Base-by-base conservation (phyloP, 1,140 invertebrate genomes). In the Euwallacea fornicatus region DNA sequence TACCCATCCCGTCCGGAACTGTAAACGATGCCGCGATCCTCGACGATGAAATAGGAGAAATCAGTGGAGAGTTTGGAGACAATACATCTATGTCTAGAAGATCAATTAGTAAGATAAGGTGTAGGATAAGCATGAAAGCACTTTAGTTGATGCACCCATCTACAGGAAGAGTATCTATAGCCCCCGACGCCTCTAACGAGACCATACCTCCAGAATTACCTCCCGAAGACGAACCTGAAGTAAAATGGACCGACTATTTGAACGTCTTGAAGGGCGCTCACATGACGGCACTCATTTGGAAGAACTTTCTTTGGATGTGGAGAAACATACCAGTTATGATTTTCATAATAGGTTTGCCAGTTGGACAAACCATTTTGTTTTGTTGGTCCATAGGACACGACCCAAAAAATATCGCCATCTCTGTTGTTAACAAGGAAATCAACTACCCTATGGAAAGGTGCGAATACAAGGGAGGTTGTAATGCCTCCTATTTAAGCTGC, bases 361-460 rank as follows among this genome's bases (percentile, higher is more conserved):
- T 95, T 2, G 90, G 95, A 83, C 95, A 98, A 85, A 94, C 95
- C n/a, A 91, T 97, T 56, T 86, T 98, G 4, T 98, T 98, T 85
- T 98, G 96, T 82, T 80, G 97, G 72, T 94, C 95, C 21, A 96
- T 98, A 74, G 96, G 96, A 67, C 87, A 93, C 41, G 93, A 96
- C 79, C 96, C 96, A 0, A 90, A 88, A 60, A 90, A 92, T 55
- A 85, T 98, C 0, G 88, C 88, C 73, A 76, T 98, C 78, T 94
- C 93, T 42, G 87, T 98, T 63, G 92, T 96, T 4, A 96, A 97
- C 81, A 82, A 89, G 53, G 94, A 97, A 84, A 86, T 92, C 72
- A 83, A 85, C 62, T 86, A 87, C 44, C 80, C 86, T 65, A 66
- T 72, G 55, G 84, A 85, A 76, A 82, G 83, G 74, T 84, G 80